phyloP scores from a whole-genome alignment of 2,797 vertebrate species.

The Tangara arthus region DNA sequence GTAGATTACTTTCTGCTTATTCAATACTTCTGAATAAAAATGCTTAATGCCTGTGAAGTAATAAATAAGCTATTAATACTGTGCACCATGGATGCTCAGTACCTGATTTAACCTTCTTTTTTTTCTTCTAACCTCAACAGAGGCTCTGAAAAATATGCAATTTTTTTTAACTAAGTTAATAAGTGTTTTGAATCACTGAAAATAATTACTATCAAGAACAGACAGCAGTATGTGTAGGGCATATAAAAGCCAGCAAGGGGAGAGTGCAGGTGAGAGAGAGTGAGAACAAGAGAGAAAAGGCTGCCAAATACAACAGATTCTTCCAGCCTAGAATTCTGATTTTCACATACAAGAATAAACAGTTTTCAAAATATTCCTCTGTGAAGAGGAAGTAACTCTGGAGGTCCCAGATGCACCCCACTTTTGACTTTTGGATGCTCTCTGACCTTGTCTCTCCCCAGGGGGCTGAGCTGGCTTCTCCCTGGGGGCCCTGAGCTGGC shows the following conservation, averaged over 20 bases:
- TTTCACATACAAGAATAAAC: neutral
- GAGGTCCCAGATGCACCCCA: neutral
- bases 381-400: neutral
- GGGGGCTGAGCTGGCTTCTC: no score
- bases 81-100: neutral
- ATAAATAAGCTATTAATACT: slow-evolving; percentile 28
- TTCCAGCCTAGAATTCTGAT: neutral
- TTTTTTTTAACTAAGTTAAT: neutral
- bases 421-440: neutral
- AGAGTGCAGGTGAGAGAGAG: neutral
- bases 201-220: neutral
- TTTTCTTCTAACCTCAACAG: neutral
- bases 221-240: neutral
- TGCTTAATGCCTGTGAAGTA: neutral
- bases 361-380: neutral
- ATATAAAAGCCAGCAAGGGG: neutral
- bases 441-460: neutral
- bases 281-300: neutral
- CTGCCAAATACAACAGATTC: neutral
- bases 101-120: slow-evolving; percentile 21
- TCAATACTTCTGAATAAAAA: slow-evolving; percentile 44
- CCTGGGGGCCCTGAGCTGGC: no score
- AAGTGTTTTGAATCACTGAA: neutral
- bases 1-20: slow-evolving; percentile 33
- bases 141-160: neutral